Conservation (phyloP, 2,797 vertebrate species). For the Argentina silus region DNA sequence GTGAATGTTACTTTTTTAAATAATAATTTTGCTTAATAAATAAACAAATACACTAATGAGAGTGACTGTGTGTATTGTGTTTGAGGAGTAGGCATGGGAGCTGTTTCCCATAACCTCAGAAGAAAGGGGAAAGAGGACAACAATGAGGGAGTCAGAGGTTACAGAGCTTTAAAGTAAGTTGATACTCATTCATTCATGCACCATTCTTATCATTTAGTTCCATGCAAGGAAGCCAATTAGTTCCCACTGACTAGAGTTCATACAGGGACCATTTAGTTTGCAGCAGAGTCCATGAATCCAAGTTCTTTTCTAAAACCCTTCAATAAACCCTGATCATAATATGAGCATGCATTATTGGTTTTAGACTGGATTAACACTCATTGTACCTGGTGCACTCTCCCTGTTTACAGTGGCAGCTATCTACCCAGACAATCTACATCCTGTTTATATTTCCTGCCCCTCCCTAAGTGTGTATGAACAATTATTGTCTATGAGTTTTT, state of each 20-base stretch:
- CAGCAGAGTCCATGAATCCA: too few species aligned
- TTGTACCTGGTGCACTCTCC: neutral
- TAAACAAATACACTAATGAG: slow-evolving; percentile 18
- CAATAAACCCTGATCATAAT: neutral
- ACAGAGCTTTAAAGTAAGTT: neutral
- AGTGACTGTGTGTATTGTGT: neutral
- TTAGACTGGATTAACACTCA: neutral
- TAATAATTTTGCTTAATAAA: slow-evolving; percentile 20
- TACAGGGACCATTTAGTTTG: too few species aligned
- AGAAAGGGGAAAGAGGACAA: neutral
- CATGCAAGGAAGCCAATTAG: too few species aligned
- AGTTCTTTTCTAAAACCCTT: neutral
- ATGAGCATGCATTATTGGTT: neutral
- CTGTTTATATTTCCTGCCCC: slow-evolving; percentile 8
- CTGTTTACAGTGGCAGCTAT: slow-evolving; percentile 25
- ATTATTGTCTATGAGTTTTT: slow-evolving; percentile 29
- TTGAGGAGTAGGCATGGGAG: neutral
- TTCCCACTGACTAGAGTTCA: too few species aligned
- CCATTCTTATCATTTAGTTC: too few species aligned
- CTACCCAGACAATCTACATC: neutral
- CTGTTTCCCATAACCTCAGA: too few species aligned
- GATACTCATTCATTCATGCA: neutral
- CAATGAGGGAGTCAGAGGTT: neutral
- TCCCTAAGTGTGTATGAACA: neutral
- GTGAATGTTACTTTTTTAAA: neutral